These are phyloP conservation scores for Tapirus indicus DNA, from an alignment of 2,797 vertebrate species.

Conservation along the genomic window DNA sequence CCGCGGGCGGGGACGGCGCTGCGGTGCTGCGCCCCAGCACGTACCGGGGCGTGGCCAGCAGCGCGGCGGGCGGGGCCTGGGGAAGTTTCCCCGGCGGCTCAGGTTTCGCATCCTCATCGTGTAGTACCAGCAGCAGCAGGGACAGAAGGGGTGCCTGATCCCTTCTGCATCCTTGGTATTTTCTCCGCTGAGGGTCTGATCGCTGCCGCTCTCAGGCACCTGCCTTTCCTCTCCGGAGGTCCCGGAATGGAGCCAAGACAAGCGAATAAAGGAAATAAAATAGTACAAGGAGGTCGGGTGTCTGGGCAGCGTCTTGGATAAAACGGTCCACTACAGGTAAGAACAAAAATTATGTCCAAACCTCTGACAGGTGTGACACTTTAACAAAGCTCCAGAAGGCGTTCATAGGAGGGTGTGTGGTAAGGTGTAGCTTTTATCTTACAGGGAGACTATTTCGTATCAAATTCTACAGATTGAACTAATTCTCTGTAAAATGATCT, in stretches of 20 bases:
- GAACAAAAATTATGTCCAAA: constrained; percentile 55
- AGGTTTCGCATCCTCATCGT: background rate
- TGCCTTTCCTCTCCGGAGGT: constrained; percentile 41
- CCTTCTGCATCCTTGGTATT: background rate
- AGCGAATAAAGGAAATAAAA: constrained; percentile 71
- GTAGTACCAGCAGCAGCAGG: background rate
- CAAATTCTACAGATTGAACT: background rate
- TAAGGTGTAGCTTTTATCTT: constrained; percentile 24
- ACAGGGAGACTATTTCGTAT: background rate
- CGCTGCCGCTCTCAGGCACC: constrained; percentile 67
- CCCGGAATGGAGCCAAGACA: constrained; percentile 51
- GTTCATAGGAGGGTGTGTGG: background rate
- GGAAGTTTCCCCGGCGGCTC: background rate
- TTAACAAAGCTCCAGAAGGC: constrained; percentile 38
- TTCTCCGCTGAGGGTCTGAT: background rate
- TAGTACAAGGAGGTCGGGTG: constrained; percentile 76
- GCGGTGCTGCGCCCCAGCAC: constrained; percentile 70
- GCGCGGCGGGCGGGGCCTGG: background rate
- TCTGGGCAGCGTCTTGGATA: constrained; percentile 74
- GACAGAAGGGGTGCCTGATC: background rate
- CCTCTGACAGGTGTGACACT: constrained; percentile 42
- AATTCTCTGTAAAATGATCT: constrained; percentile 25
- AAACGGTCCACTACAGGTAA: constrained; percentile 75
- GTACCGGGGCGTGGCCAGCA: constrained; percentile 77
- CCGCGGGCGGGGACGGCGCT: background rate